Conservation (phyloP, 2,113 vertebrate genomes). For the Phainopepla nitens region DNA sequence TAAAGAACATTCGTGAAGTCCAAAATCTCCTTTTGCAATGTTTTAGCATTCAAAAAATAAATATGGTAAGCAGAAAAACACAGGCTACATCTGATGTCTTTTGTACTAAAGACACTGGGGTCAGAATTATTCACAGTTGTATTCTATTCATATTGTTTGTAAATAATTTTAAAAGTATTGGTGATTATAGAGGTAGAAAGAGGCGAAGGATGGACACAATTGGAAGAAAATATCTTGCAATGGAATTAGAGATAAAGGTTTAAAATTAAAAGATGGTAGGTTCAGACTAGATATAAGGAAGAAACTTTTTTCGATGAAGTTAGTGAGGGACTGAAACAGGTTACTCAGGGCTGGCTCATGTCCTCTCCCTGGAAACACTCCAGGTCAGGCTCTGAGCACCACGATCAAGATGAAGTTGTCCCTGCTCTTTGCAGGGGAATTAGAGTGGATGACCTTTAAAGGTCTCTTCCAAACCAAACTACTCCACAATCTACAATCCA, state of each 20-base stretch:
- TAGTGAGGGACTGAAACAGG: background rate
- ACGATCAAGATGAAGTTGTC: background rate
- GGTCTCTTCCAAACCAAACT: background rate
- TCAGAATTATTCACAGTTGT: background rate
- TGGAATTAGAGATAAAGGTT: background rate
- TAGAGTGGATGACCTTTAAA: background rate
- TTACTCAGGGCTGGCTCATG: background rate
- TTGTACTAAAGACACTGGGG: background rate
- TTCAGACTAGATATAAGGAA: background rate
- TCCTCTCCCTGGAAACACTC: background rate
- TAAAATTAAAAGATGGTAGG: background rate
- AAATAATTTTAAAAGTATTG: background rate
- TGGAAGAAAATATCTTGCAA: background rate
- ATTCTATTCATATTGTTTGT: background rate
- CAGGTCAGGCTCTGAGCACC: background rate
- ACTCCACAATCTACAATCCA: background rate
- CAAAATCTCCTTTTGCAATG: background rate
- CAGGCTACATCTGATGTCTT: background rate
- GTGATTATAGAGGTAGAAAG: background rate
- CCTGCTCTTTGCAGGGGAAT: background rate
- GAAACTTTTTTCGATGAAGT: accelerated
- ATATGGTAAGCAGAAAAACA: background rate
- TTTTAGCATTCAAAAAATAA: background rate
- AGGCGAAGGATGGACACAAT: background rate
- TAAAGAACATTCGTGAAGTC: background rate